Evolutionary conservation across 2,797 vertebrate species (phyloP).

Genomic region (Diplodus puntazzo): DNA sequence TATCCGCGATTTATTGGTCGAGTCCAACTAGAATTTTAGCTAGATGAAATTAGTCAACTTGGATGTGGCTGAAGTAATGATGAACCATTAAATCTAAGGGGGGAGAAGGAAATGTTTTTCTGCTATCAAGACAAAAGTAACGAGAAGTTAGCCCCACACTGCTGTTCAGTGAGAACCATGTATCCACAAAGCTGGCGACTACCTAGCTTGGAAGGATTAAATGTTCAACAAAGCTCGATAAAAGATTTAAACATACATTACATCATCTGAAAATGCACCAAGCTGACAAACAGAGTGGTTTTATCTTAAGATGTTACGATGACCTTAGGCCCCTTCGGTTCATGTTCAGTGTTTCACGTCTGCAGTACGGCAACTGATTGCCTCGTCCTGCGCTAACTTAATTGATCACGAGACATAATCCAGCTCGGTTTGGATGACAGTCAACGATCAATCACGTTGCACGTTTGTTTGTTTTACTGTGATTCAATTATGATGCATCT

Average conservation of each 20-base stretch:
- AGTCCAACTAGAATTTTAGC: too few relatives aligned
- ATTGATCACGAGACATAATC: background rate
- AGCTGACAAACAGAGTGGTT: background rate
- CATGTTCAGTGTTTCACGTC: background rate
- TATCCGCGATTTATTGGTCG: too few relatives aligned
- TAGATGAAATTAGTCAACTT: too few relatives aligned
- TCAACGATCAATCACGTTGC: constrained; percentile 2
- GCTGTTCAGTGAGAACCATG: background rate
- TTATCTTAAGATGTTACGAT: background rate
- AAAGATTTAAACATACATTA: background rate
- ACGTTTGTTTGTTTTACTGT: background rate
- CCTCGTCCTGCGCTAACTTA: background rate
- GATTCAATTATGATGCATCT: background rate
- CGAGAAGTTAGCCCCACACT: background rate
- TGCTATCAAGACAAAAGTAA: too few relatives aligned
- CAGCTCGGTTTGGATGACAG: constrained; percentile 15
- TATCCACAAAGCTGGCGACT: background rate
- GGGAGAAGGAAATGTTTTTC: too few relatives aligned
- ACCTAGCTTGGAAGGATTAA: too few relatives aligned
- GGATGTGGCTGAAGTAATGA: too few relatives aligned
- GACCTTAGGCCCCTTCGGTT: background rate
- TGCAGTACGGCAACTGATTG: background rate
- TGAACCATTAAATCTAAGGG: too few relatives aligned
- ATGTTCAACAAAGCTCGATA: background rate
- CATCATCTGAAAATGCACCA: background rate